phyloP scores from a whole-genome alignment of 35 echinoderm and acorn worm species.

The Apostichopus californicus region DNA sequence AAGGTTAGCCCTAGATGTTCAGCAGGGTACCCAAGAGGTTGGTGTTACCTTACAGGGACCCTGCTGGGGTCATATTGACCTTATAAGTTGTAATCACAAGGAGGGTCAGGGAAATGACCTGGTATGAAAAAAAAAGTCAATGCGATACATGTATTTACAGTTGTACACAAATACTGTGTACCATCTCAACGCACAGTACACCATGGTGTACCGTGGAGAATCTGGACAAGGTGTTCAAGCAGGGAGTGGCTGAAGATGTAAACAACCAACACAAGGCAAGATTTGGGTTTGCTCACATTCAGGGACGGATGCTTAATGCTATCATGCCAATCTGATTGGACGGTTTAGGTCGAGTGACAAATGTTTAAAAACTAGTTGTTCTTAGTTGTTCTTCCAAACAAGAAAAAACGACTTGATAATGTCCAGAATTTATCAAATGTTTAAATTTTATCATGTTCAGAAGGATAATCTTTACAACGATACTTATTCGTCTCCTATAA shows the following conservation, averaged over 20 bases:
- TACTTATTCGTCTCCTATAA: no score
- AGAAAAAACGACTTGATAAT: no score
- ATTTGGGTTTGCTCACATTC: no score
- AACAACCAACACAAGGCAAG: background rate
- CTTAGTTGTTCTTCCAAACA: no score
- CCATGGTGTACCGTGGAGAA: background rate
- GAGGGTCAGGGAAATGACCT: background rate
- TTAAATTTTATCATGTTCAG: no score
- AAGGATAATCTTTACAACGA: no score
- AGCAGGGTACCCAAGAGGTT: slow-evolving; percentile 29
- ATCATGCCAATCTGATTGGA: no score
- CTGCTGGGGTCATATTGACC: slow-evolving; percentile 36
- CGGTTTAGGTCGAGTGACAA: no score
- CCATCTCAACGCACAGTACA: background rate
- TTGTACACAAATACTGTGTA: background rate
- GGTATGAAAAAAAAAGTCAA: background rate
- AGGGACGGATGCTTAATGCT: no score
- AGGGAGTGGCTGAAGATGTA: background rate
- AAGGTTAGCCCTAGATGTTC: background rate
- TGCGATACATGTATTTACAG: background rate
- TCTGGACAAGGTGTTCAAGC: background rate
- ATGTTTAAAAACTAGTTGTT: no score
- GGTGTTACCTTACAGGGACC: slow-evolving; percentile 47
- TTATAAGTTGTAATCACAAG: background rate
- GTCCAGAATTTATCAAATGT: no score